These are phyloP conservation scores for Cylas formicarius DNA, from an alignment of 1,140 invertebrate genomes.

Conservation along the genomic window DNA sequence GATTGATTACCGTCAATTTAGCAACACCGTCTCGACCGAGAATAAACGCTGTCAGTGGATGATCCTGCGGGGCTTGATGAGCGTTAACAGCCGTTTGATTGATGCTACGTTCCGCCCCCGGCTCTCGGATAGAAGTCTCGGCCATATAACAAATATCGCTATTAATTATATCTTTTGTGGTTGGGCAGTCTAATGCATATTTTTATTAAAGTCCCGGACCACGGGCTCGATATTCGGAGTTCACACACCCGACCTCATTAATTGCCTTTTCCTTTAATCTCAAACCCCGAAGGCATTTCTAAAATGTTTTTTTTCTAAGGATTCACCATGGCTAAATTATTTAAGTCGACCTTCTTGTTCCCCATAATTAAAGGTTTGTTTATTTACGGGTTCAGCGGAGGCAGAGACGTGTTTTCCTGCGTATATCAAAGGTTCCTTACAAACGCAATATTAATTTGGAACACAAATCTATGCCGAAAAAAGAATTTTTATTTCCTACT, in stretches of 20 bases:
- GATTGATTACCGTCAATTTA: constrained; percentile 27
- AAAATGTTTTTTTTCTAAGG: too few relatives aligned
- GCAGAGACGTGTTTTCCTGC: too few relatives aligned
- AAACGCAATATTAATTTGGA: too few relatives aligned
- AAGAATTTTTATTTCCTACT: too few relatives aligned
- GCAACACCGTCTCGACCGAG: constrained; percentile 7
- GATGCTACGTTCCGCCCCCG: constrained; percentile 31
- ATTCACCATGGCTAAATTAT: too few relatives aligned
- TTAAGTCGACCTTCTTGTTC: too few relatives aligned
- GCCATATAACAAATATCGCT: constrained; percentile 30
- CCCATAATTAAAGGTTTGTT: too few relatives aligned
- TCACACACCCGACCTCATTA: constrained; percentile 16
- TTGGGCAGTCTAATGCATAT: constrained; percentile 24
- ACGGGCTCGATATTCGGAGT: constrained; percentile 8
- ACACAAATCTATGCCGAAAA: too few relatives aligned
- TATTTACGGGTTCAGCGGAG: too few relatives aligned
- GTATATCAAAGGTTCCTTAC: too few relatives aligned
- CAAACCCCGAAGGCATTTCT: too few relatives aligned
- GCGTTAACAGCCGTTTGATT: constrained; percentile 37
- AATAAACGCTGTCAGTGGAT: constrained; percentile 22
- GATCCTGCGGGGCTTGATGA: constrained; percentile 30
- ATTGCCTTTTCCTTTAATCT: constrained; percentile 14
- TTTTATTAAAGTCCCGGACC: constrained; percentile 14
- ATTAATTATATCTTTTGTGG: constrained; percentile 35
- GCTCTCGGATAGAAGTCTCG: constrained; percentile 11